phyloP scores from a whole-genome alignment of 2,797 vertebrate genomes.

The Denticeps clupeoides region DNA sequence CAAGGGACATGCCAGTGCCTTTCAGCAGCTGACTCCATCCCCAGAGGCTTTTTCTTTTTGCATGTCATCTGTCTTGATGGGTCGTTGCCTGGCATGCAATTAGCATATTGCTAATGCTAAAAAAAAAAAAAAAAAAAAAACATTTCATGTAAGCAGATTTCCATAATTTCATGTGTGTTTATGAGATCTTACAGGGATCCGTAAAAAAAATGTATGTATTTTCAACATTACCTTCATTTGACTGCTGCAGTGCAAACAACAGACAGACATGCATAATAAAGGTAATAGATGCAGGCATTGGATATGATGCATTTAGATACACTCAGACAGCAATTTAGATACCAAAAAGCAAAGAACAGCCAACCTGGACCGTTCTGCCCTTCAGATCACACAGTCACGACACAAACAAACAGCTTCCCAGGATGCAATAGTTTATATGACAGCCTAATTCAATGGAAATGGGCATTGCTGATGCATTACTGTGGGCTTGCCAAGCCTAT shows the following conservation, averaged over 20 bases:
- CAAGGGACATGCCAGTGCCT: background rate
- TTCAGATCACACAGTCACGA: no score
- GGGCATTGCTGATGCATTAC: background rate
- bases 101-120: constrained; percentile 1
- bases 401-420: constrained; percentile 12
- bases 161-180: constrained; percentile 1
- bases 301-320: no score
- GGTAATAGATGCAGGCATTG: no score
- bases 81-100: background rate
- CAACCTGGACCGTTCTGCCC: no score
- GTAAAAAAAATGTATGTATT: background rate
- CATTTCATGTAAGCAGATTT: constrained; percentile 1
- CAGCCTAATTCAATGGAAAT: constrained; percentile 16
- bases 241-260: background rate
- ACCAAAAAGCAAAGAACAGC: no score
- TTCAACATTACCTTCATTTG: background rate
- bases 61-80: background rate
- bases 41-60: background rate
- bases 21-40: background rate
- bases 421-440: constrained; percentile 15
- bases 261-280: no score
- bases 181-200: background rate
- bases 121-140: background rate
- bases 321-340: no score
- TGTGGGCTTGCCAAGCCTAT: constrained; percentile 8